Base-by-base conservation (phyloP, 2,797 vertebrate species). In the Hemitrygon akajei region DNA sequence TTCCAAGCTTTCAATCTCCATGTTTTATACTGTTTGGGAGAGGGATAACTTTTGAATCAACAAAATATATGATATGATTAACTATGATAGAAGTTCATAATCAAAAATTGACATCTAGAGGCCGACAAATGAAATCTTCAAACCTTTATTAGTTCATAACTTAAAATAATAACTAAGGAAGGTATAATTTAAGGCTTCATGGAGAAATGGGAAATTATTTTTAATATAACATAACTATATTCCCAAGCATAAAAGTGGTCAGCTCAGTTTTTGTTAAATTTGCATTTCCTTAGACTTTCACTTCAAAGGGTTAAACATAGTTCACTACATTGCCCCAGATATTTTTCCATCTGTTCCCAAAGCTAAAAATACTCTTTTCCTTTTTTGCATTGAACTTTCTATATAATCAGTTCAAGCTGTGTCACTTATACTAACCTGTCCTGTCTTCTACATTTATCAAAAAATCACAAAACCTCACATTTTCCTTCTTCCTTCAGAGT, bases 141-240 rank as follows among this genome's bases (percentile, higher is more conserved):
- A n/a, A 66, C 60, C 60, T 89, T 63, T 92, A 22, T 76, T 76
- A 93, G 56, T 93, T 92, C 91, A 92, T 92, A 30, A 71, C 27
- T 91, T 91, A 91, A 71, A 91, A 92, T 25, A 92, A 93, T 93
- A 93, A 93, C 75, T 58, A 93, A 75, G 60, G 30, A 30, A 75
- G 12, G 14, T 56, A 22, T 12, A 7, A 56, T 14, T 75, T 76
- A 92, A 92, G 27, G 22, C 12, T 40, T 27, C 40, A 73, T 73
- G 91, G 47, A 71, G 27, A 75, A 75, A 56, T 89, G 14, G 60
- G 34, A 86, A 69, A 27, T 16, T 37, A 89, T 75, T 75, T 92
- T 93, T 93, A 2, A 56, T 12, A 93, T 34, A 87, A 73, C 1
- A 56, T 92, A 89, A 5, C 22, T 56, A 2, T 56, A 56, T 92